Evolutionary conservation across 2,797 vertebrate genomes (phyloP).

Genomic region (Pseudomugil gertrudae): DNA sequence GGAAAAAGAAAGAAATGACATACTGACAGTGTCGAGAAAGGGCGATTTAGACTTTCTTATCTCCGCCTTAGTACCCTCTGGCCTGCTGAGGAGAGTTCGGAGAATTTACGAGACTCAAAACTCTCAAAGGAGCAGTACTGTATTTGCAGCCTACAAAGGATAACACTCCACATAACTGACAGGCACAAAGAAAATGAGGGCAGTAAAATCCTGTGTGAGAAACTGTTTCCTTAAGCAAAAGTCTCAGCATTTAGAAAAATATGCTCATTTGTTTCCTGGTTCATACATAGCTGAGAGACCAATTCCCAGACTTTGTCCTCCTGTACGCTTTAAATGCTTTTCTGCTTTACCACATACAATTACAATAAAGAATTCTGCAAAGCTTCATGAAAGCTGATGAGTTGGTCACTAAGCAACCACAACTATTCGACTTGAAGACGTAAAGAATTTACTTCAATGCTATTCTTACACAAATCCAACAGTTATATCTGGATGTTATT

Average conservation of each 20-base stretch:
- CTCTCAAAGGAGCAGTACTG: conserved; percentile 16
- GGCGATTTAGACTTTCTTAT: conserved; percentile 9
- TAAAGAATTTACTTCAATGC: conserved; percentile 1
- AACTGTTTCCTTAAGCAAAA: conserved; percentile 3
- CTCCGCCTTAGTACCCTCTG: conserved; percentile 2
- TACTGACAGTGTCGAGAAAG: conserved; percentile 7
- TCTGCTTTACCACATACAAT: neutral
- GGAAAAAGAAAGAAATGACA: conserved; percentile 4
- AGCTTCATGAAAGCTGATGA: neutral
- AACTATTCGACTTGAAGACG: conserved; percentile 20
- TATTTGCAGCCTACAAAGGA: conserved; percentile 3
- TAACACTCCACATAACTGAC: conserved; percentile 7
- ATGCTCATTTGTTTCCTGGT: neutral
- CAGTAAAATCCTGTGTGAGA: neutral
- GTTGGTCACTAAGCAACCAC: conserved; percentile 30
- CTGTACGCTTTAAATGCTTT: neutral
- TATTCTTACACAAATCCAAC: conserved; percentile 4
- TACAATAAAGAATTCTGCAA: neutral
- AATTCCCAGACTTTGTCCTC: neutral
- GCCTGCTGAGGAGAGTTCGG: conserved; percentile 24
- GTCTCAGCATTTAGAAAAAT: conserved; percentile 2
- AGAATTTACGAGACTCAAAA: conserved; percentile 43
- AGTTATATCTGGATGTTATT: neutral
- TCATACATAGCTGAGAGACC: neutral
- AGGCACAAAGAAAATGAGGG: neutral